phyloP scores from a whole-genome alignment of 2,113 vertebrate species.

The Oceanodroma tethys region DNA sequence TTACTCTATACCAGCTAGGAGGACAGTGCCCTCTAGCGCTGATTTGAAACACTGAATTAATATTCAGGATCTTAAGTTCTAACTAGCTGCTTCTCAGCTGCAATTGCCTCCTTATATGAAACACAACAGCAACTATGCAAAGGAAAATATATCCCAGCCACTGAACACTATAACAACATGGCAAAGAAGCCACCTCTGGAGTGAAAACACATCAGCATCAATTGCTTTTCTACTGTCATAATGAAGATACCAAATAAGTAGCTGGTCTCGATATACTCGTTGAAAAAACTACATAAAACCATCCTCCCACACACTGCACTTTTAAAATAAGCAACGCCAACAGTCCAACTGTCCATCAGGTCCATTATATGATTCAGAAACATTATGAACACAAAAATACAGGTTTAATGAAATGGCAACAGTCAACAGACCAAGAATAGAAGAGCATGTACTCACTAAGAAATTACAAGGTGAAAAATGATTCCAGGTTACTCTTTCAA shows the following conservation, averaged over 20 bases:
- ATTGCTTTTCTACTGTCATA: background rate
- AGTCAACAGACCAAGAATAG: background rate
- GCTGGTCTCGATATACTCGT: background rate
- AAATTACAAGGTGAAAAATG: slow-evolving; percentile 94
- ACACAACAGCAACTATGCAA: background rate
- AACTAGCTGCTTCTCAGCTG: background rate
- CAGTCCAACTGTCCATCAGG: background rate
- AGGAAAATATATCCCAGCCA: background rate
- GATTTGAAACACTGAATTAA: background rate
- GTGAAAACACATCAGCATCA: background rate
- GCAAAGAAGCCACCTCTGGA: background rate
- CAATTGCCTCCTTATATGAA: background rate
- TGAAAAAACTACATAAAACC: background rate
- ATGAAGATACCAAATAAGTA: background rate
- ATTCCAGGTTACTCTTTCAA: slow-evolving; percentile 92
- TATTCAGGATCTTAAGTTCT: fast-evolving
- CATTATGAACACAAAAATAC: background rate
- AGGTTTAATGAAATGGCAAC: background rate
- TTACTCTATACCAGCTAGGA: background rate
- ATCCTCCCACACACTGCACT: background rate
- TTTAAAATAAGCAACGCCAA: background rate
- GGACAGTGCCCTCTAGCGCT: background rate
- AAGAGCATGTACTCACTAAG: slow-evolving; percentile 75
- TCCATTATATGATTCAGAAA: background rate
- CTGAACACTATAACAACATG: background rate